These are phyloP conservation scores for Eulemur coronatus DNA, from an alignment of 2,797 vertebrate genomes.

Conservation along the genomic window DNA sequence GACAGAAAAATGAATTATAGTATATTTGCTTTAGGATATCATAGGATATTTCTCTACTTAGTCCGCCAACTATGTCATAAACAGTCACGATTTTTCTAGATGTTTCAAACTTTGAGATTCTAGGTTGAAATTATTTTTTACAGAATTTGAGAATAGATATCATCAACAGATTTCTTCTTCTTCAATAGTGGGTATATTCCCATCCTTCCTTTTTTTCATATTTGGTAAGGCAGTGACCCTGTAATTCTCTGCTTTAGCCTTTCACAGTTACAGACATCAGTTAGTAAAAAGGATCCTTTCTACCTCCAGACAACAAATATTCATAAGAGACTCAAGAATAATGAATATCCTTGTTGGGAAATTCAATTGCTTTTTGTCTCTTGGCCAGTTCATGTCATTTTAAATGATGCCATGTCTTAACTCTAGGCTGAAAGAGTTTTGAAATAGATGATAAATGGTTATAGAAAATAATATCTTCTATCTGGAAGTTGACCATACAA, in stretches of 20 bases:
- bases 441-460: neutral
- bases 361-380: neutral
- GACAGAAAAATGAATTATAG: neutral
- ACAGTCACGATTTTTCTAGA: neutral
- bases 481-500: neutral
- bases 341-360: neutral
- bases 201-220: neutral
- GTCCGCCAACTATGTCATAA: neutral
- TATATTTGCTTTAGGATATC: neutral
- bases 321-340: neutral
- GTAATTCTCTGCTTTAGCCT: neutral
- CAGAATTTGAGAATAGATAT: neutral
- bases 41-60: neutral
- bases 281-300: neutral
- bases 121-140: neutral
- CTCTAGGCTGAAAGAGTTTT: neutral
- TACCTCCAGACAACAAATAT: neutral
- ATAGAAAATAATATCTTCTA: neutral
- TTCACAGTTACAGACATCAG: neutral
- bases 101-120: neutral
- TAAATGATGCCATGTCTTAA: neutral
- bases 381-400: neutral
- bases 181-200: accelerated
- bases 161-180: neutral
- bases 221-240: neutral